Conservation (phyloP, 2,888 invertebrate species). For the Monopis laevigella region DNA sequence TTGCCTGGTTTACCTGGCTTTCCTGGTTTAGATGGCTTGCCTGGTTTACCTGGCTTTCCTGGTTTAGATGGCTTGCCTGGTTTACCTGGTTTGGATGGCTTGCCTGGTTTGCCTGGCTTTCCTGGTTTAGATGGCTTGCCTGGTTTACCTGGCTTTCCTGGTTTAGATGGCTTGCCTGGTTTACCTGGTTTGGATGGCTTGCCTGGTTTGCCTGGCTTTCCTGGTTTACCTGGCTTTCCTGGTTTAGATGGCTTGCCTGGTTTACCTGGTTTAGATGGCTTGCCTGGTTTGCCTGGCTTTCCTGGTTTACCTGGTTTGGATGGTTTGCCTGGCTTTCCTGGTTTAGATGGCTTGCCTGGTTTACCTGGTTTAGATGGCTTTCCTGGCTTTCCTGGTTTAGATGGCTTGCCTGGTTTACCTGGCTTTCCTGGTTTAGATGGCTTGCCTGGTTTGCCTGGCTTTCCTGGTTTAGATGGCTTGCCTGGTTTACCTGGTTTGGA, state of each 20-base stretch:
- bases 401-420: conserved; percentile 5
- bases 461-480: not conserved
- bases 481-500: conserved; percentile 16
- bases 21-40: conserved; percentile 11
- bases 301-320: conserved; percentile 6
- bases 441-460: not conserved
- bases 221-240: conserved; percentile 5
- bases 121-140: conserved; percentile 10
- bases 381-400: not conserved
- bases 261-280: conserved; percentile 5
- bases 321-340: conserved; percentile 10
- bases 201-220: not conserved
- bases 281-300: conserved; percentile 8
- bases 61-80: conserved; percentile 12
- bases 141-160: conserved; percentile 6
- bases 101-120: conserved; percentile 7
- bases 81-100: conserved; percentile 10
- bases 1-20: conserved; percentile 6
- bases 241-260: conserved; percentile 7
- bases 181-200: not conserved
- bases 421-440: conserved; percentile 3
- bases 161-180: not conserved
- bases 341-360: conserved; percentile 6
- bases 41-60: conserved; percentile 8
- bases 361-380: conserved; percentile 4